Evolutionary conservation across 2,888 invertebrate genomes (phyloP), one percentile per base, ranked within the genome.

Genomic region (Athetis lepigone): DNA sequence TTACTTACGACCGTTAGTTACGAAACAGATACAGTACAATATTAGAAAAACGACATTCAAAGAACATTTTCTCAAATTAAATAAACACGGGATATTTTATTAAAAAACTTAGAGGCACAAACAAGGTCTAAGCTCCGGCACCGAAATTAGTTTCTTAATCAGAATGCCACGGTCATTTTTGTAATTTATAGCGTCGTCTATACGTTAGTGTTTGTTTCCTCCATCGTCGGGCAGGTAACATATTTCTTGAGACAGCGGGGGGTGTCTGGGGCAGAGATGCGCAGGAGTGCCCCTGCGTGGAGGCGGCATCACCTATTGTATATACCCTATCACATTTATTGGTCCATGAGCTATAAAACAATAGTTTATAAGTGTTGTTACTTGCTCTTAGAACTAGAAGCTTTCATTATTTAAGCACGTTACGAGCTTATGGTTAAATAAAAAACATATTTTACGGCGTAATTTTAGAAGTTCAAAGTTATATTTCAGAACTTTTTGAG

Each of bases 141-240:
- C 82, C 83, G 76, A 89, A 92, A 92, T 92, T 89, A 88, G 89
- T 88, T 91, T 92, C 92, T 89, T 91, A 91, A 92, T 92, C 90
- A 86, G 86, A 88, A 90, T 86, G 86, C 77, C 82, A 74, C 85
- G 90, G 88, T 89, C 87, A 89, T 92, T 91, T 91, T 73, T 79
- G 72, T 89, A 88, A 92, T 92, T 91, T 92, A 93, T 92, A 81
- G 86, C 89, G 80, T 87, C 88, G 85, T 91, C 89, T 87, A 90
- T 90, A 86, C 82, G 81, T 89, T 89, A 86, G 90, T 91, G 89
- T 92, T 90, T 91, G 91, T 92, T 93, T 90, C 92, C 89, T 88
- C 85, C 83, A 85, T 55, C 79, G 85, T 81, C 78, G 84, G 84
- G 89, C 92, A 92, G 94, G 92, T 91, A 92, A 92, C 90, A 90